Evolutionary conservation across 2,113 vertebrate genomes (phyloP), one percentile per base, ranked within the genome.

Genomic region (Xenopus borealis): DNA sequence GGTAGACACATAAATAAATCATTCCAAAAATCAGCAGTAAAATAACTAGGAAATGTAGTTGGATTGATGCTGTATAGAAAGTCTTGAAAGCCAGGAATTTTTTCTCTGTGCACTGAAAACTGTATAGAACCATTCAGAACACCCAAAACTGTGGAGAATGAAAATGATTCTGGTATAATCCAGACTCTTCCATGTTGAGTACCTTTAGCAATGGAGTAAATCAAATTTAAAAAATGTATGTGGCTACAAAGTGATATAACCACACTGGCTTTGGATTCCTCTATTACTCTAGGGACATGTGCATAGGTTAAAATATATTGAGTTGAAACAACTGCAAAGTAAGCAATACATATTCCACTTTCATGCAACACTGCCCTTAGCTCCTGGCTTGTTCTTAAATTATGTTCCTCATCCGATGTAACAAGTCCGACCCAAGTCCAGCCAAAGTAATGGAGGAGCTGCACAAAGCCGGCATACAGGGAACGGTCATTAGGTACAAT

Each of bases 371-470:
- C 17, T 9, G 57, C 58, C 57, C 30, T 68, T 6, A 75, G 12
- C 1, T 50, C 65, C 13, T n/a, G n/a, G 23, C 72, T 50, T 9
- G 55, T 1, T 52, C 33, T n/a, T 1, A 61, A 1, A 52, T 75
- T 67, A 10, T 33, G 67, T 50, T 68, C 65, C n/a, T 75, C 72
- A 68, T 75, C 72, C 19, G 55, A 40, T 30, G 44, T 10, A 46
- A 75, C 55, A 61, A 75, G 40, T 47, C 72, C 72, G n/a, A 75
- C 20, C 72, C 72, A 75, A 13, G 19, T 75, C 72, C 72, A 75
- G 40, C 65, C 65, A 62, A 75, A 75, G 23, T 57, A 30, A 17
- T 68, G 66, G 16, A 75, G 33, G 9, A 75, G 65, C 18, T 75
- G 72, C 62, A 75, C n/a, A 10, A 68, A 50, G 7, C 55, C 72